phyloP scores from a whole-genome alignment of 2,113 vertebrate genomes.

The Trichomycterus rosablanca region DNA sequence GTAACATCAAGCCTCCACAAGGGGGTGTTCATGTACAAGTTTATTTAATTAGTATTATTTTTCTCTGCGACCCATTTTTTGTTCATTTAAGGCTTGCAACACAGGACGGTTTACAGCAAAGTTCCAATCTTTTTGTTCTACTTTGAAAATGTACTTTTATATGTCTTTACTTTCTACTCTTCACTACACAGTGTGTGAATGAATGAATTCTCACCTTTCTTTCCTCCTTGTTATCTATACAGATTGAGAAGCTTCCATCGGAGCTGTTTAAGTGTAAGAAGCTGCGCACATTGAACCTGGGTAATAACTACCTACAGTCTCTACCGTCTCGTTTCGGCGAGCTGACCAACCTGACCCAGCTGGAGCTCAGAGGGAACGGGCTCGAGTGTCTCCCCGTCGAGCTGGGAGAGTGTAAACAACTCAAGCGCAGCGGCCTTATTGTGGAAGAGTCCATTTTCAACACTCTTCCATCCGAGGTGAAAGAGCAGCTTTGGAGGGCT shows the following conservation, averaged over 20 bases:
- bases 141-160: too few species aligned
- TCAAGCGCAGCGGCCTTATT: slow-evolving; percentile 87
- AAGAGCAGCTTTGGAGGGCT: slow-evolving; percentile 86
- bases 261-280: slow-evolving; percentile 98
- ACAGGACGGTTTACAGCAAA: too few species aligned
- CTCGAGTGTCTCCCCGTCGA: slow-evolving; percentile 94
- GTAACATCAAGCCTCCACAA: too few species aligned
- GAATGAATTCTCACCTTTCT: too few species aligned
- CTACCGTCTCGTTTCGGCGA: slow-evolving; percentile 91
- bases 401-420: slow-evolving; percentile 88
- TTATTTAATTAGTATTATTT: too few species aligned
- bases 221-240: neutral
- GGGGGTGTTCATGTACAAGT: too few species aligned
- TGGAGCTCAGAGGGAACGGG: slow-evolving; percentile 92
- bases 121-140: too few species aligned
- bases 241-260: slow-evolving; percentile 92
- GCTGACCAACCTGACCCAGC: slow-evolving; percentile 84
- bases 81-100: too few species aligned
- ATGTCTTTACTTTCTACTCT: too few species aligned
- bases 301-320: slow-evolving; percentile 89
- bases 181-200: too few species aligned
- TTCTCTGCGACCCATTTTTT: too few species aligned
- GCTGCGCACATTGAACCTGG: slow-evolving; percentile 89
- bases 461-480: slow-evolving; percentile 89
- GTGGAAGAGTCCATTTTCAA: slow-evolving; percentile 95